Percentiles rank a stretch among this genome's conserved stretches.
phyloP scores from a whole-genome alignment of 2,113 vertebrate genomes.

The Oryzias celebensis region DNA sequence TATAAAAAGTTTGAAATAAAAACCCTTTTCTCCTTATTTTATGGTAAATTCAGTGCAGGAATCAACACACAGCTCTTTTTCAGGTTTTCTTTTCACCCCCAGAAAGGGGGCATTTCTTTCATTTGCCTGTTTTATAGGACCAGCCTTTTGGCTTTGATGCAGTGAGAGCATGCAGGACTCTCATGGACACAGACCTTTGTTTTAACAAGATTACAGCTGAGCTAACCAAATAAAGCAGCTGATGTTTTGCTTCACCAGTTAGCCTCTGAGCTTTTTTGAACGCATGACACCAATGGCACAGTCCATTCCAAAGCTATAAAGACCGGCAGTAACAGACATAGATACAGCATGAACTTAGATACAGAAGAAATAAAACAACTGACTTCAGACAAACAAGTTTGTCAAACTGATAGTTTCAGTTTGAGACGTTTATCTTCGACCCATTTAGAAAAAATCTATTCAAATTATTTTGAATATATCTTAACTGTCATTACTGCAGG shows the following conservation, averaged over 20 bases:
- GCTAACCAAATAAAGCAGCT: constrained; percentile 53
- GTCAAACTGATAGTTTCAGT: constrained; percentile 1
- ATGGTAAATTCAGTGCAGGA: not conserved
- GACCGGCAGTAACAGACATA: not conserved
- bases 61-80: not conserved
- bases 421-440: constrained; percentile 27
- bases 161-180: constrained; percentile 2
- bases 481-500: constrained; percentile 53
- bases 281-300: constrained; percentile 31
- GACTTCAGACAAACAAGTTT: constrained; percentile 1
- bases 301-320: constrained; percentile 50
- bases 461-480: constrained; percentile 31
- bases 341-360: not conserved
- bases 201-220: constrained; percentile 49
- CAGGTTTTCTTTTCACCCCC: not conserved
- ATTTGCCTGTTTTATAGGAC: constrained; percentile 13
- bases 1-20: constrained; percentile 53
- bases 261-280: constrained; percentile 39
- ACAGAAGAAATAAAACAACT: not conserved
- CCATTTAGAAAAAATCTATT: constrained; percentile 22
- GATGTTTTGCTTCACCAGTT: constrained; percentile 34
- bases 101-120: constrained; percentile 8
- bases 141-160: not conserved
- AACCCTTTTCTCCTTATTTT: constrained; percentile 22
- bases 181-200: constrained; percentile 24